A percentile compares a stretch with the other conserved stretches of the same genome.
phyloP scores from a whole-genome alignment of 2,113 vertebrate species.

The Semnornis frantzii region DNA sequence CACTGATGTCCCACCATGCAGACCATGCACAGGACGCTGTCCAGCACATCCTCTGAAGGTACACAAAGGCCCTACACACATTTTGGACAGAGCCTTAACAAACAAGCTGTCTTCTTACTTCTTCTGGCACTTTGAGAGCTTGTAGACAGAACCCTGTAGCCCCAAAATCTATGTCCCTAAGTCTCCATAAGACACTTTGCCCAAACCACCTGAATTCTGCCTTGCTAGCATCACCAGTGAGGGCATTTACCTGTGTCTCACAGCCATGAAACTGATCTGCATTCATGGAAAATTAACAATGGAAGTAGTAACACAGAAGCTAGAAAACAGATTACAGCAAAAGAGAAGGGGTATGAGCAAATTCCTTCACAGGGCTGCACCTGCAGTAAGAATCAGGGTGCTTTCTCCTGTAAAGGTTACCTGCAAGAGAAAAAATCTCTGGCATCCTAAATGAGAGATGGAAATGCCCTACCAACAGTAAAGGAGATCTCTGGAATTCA shows the following conservation, averaged over 20 bases:
- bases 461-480: neutral
- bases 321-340: neutral
- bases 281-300: neutral
- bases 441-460: neutral
- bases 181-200: neutral
- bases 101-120: neutral
- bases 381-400: neutral
- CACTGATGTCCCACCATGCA: neutral
- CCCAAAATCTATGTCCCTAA: rapidly evolving
- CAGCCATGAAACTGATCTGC: neutral
- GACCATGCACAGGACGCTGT: neutral
- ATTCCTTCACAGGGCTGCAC: neutral
- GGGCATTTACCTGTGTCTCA: neutral
- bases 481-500: neutral
- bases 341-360: neutral
- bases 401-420: neutral
- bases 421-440: neutral
- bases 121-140: neutral
- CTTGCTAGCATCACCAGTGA: rapidly evolving
- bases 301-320: neutral
- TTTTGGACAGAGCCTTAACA: neutral
- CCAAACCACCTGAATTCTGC: neutral
- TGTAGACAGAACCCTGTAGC: neutral
- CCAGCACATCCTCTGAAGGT: neutral
- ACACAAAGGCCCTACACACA: neutral